These are phyloP conservation scores for Leucania comma DNA, from an alignment of 2,888 invertebrate genomes.

Conservation along the genomic window DNA sequence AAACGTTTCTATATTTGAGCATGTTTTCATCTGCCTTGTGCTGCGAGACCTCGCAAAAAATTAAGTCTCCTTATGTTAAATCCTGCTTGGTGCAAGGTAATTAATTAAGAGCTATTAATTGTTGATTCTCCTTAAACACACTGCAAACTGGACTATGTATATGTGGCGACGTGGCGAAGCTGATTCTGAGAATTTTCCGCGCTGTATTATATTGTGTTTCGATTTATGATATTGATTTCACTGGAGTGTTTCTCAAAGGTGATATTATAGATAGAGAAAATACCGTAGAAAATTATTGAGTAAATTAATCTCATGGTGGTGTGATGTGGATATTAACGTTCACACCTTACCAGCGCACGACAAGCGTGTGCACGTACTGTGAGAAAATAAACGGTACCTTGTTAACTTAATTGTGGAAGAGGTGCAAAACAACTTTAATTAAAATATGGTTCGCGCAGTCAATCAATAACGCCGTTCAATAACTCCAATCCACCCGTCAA, in stretches of 20 bases:
- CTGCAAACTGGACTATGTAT: slow-evolving; percentile 64
- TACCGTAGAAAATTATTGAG: slow-evolving; percentile 25
- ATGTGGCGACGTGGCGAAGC: slow-evolving; percentile 26
- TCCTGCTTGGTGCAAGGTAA: slow-evolving; percentile 73
- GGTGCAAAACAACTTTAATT: slow-evolving; percentile 51
- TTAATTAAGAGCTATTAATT: slow-evolving; percentile 85
- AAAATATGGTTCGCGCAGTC: slow-evolving; percentile 31
- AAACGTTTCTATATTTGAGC: slow-evolving; percentile 68
- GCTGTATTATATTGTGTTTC: slow-evolving; percentile 40
- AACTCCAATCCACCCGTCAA: slow-evolving; percentile 23
- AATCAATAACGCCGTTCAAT: slow-evolving; percentile 34
- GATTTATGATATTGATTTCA: slow-evolving; percentile 58
- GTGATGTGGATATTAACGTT: slow-evolving; percentile 41
- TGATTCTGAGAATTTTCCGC: slow-evolving; percentile 52
- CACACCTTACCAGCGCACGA: slow-evolving; percentile 34
- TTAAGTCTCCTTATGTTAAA: slow-evolving; percentile 70
- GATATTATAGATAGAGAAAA: slow-evolving; percentile 26
- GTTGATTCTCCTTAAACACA: slow-evolving; percentile 78
- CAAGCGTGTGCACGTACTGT: slow-evolving; percentile 27
- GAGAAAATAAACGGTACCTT: slow-evolving; percentile 40
- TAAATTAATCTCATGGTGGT: slow-evolving; percentile 30
- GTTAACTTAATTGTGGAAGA: slow-evolving; percentile 38
- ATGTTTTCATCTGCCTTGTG: slow-evolving; percentile 66
- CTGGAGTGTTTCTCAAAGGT: slow-evolving; percentile 33
- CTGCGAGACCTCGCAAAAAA: slow-evolving; percentile 71